Base-by-base conservation (phyloP, 2,888 invertebrate genomes). In the Heliconius ismenius region DNA sequence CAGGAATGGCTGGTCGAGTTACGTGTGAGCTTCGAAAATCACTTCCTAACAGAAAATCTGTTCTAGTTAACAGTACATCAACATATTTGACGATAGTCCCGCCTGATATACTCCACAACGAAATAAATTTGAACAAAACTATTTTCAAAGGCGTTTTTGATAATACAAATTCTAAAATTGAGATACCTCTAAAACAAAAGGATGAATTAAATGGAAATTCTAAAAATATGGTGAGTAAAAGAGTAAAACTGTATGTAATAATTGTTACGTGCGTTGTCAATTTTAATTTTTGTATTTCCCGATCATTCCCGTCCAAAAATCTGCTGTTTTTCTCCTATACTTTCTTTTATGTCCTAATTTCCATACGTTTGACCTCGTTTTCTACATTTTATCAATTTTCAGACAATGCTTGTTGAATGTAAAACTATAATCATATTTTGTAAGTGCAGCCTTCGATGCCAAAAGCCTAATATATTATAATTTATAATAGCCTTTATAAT, bases 1-100 rank as follows among this genome's bases (percentile, higher is more conserved):
- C 83, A 0, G 82, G 81, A 10, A 86, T 87, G 87, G 79, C 79
- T 0, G 86, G 87, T 0, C 78, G 81, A 13, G 82, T 86, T 0
- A 76, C 79, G 0, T 87, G 86, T 60, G 84, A 87, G 62, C 78
- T 87, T 9, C 82, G 84, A 4, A 81, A 76, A 58, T 72, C 81
- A 3, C 64, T 81, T 6, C 83, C 83, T 0, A 76, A 79, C 21
- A 76, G 80, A 10, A 82, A 78, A 79, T 82, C 82, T 1, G 65
- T 83, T 2, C 72, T 80, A 24, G 73, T 84, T 1, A 78, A 78
- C 26, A 80, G 80, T n/a, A 80, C 81, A 2, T 32, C 78, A 6
- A 78, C 83, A 3, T 65, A 74, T 36, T 70, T 83, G n/a, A 73
- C 77, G 1, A 79, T 82, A 13, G 81, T 82, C 18, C 83, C 83